phyloP scores from a whole-genome alignment of 2,888 invertebrate genomes.

The Cantharis nigra region DNA sequence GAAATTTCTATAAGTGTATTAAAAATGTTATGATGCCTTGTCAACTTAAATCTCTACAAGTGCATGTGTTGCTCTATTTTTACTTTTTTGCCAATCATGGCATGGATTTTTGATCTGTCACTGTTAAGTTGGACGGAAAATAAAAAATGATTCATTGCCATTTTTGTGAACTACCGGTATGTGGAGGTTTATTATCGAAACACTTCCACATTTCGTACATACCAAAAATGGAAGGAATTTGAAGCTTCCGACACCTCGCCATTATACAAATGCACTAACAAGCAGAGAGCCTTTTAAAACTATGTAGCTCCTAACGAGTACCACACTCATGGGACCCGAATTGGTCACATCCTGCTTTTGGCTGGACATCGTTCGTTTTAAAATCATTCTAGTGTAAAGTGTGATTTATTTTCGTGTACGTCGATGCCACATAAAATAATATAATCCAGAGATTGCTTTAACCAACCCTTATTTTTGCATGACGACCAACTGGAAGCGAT shows the following conservation, averaged over 20 bases:
- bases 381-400: background rate
- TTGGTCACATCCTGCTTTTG: constrained; percentile 19
- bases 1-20: background rate
- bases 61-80: too few species aligned
- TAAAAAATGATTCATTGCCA: background rate
- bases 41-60: too few species aligned
- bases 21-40: background rate
- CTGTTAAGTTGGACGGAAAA: background rate
- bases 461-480: constrained; percentile 28
- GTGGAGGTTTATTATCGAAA: constrained; percentile 12
- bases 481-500: constrained; percentile 43
- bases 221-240: constrained; percentile 24
- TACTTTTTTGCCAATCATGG: too few species aligned
- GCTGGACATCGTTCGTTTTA: constrained; percentile 14
- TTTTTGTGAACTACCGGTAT: constrained; percentile 1
- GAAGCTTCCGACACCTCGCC: constrained; percentile 33
- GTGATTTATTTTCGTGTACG: background rate
- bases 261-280: constrained; percentile 31
- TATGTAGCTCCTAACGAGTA: constrained; percentile 19
- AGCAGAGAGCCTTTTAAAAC: constrained; percentile 22
- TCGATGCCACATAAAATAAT: too few species aligned
- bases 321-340: constrained; percentile 26
- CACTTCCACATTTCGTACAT: constrained; percentile 24
- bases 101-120: background rate
- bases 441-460: background rate